These are phyloP conservation scores for Oreochromis aureus DNA, from an alignment of 2,113 vertebrate species.

Conservation along the genomic window DNA sequence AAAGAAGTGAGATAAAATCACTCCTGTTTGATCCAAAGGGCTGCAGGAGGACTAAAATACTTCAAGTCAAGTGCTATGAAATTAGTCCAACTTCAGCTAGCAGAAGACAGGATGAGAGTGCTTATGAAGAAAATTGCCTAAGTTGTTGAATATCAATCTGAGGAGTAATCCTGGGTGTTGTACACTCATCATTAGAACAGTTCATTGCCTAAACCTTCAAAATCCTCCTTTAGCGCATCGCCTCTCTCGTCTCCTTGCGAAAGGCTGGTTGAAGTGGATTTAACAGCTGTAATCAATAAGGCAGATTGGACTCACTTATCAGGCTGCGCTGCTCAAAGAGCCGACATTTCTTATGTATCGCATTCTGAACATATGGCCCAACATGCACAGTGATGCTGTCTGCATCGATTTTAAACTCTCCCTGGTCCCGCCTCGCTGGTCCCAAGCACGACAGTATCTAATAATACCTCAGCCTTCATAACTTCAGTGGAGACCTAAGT, in stretches of 20 bases:
- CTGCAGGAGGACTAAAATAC: background rate
- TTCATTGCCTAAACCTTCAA: background rate
- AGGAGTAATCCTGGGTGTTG: background rate
- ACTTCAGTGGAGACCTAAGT: background rate
- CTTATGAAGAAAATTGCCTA: background rate
- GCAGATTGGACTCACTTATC: background rate
- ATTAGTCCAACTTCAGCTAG: constrained; percentile 2
- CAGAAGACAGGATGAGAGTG: background rate
- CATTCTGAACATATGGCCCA: constrained; percentile 8
- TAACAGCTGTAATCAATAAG: constrained; percentile 18
- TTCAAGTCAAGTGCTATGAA: background rate
- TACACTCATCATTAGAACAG: background rate
- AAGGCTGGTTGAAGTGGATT: constrained; percentile 7
- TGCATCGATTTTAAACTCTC: constrained; percentile 9
- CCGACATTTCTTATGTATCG: background rate
- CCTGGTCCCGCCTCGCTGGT: background rate
- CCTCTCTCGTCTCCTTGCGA: background rate
- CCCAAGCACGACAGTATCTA: background rate
- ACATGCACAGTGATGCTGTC: background rate
- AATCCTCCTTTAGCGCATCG: background rate
- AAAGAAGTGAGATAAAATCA: background rate
- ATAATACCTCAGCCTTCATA: constrained; percentile 27
- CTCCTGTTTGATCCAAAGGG: background rate
- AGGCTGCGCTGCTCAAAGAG: background rate
- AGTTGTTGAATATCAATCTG: background rate